Conservation (phyloP, 2,888 invertebrate genomes). For the Molorchus minor region DNA sequence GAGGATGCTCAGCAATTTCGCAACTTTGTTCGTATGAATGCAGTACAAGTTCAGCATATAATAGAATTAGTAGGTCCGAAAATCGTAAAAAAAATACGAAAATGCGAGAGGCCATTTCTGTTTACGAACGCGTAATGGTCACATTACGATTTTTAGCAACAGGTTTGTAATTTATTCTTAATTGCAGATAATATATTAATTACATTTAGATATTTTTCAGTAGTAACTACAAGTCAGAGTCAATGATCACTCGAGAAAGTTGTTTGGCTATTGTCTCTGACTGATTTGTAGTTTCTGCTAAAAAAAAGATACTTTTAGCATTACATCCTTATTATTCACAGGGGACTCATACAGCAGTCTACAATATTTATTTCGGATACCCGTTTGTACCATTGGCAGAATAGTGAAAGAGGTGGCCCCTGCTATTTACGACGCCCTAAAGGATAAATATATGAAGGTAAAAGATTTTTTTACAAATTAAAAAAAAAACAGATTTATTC, state of each 20-base stretch:
- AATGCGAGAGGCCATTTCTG: not conserved
- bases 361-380: too few species aligned
- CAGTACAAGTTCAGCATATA: not conserved
- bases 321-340: too few species aligned
- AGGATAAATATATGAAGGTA: too few species aligned
- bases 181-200: not conserved
- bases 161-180: not conserved
- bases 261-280: not conserved
- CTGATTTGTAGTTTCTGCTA: not conserved
- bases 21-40: conserved; percentile 11
- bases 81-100: not conserved
- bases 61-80: not conserved
- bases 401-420: too few species aligned
- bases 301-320: not conserved
- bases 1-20: conserved; percentile 2
- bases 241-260: not conserved
- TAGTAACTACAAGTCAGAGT: not conserved
- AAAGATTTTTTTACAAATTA: too few species aligned
- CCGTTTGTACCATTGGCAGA: too few species aligned
- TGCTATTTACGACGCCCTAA: too few species aligned
- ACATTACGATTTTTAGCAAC: not conserved
- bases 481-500: too few species aligned
- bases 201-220: not conserved
- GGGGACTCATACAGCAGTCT: too few species aligned
- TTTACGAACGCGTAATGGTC: not conserved